A percentile compares a stretch with the other conserved stretches of the same genome.
These are phyloP conservation scores for Mugil cephalus DNA, from an alignment of 2,113 vertebrate species.

Conservation along the genomic window DNA sequence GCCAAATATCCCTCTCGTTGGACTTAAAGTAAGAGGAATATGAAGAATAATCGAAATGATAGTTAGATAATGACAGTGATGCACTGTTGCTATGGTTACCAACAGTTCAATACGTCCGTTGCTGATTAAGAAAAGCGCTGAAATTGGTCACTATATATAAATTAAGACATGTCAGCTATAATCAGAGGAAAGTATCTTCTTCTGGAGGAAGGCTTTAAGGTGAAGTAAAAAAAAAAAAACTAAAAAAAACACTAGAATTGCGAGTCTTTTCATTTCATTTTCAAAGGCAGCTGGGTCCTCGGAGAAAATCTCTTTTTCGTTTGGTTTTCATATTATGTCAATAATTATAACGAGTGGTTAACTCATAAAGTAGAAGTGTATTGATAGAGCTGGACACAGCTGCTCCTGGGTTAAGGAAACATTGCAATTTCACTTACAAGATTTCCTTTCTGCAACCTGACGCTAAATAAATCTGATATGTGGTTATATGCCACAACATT, in stretches of 20 bases:
- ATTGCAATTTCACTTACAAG: too few species aligned
- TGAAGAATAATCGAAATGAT: background rate
- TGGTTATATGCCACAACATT: too few species aligned
- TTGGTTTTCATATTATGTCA: background rate
- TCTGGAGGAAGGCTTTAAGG: background rate
- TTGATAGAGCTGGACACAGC: background rate
- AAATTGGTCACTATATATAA: background rate
- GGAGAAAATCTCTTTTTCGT: background rate
- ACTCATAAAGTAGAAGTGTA: background rate
- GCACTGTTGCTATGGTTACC: conserved; percentile 42
- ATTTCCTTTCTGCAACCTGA: too few species aligned
- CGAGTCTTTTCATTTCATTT: background rate
- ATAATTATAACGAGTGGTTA: background rate
- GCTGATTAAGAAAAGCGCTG: background rate
- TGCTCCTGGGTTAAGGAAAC: too few species aligned
- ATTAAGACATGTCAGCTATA: background rate
- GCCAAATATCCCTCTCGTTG: conserved; percentile 11
- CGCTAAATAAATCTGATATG: too few species aligned
- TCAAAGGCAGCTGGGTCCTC: background rate
- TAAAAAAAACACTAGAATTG: background rate
- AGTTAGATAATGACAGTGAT: background rate
- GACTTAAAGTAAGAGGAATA: conserved; percentile 3
- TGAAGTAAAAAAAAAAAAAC: background rate
- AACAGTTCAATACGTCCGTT: background rate
- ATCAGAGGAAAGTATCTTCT: too few species aligned